Base-by-base conservation (phyloP, 1,140 invertebrate species). In the Brachionus angularis region DNA sequence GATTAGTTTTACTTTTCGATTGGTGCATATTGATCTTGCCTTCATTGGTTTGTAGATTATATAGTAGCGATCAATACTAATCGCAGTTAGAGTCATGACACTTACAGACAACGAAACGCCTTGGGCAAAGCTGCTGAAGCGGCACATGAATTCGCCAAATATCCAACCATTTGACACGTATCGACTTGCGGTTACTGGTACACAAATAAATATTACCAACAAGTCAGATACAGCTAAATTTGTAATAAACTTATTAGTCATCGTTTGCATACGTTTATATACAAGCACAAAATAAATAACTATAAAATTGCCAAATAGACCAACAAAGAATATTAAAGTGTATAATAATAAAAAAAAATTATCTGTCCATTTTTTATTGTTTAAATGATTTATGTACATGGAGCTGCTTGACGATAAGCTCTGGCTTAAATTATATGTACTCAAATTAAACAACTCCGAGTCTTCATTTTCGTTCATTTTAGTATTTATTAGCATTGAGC, bases 191-290 rank as follows among this genome's bases (percentile, higher is more conserved):
- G 70, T 71, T 16, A 53, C 36, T 33, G 70, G 70, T 33, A 71
- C 25, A 5, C 70, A 53, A 25, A 71, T 55, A 44, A 71, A 58
- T 23, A 53, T 61, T 14, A 53, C 70, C 14, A 71, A 16, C 2
- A 55, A 52, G 31, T 71, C 70, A 5, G 70, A 71, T n/a, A 71
- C 27, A 21, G 70, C 70, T 12, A 71, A 33, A 61, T 71, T 71
- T 2, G 46, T 34, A n/a, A 71, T 42, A 34, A 71, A 55, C 33
- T 42, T 42, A 61, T 71, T 71, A 1, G 50, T 53, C 34, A 49
- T 36, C 1, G 70, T 71, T 55, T 49, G 49, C 70, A 71, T 71
- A 21, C 52, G 36, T 47, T 53, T 49, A 23, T 49, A 55, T n/a
- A 44, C 34, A 3, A 58, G 31, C 14, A 71, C 46, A 61, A 71